A percentile compares a stretch with the other conserved stretches of the same genome.
phyloP scores from a whole-genome alignment of 37 sponge, comb jelly and placozoan genomes.

The Axinella damicornis region DNA sequence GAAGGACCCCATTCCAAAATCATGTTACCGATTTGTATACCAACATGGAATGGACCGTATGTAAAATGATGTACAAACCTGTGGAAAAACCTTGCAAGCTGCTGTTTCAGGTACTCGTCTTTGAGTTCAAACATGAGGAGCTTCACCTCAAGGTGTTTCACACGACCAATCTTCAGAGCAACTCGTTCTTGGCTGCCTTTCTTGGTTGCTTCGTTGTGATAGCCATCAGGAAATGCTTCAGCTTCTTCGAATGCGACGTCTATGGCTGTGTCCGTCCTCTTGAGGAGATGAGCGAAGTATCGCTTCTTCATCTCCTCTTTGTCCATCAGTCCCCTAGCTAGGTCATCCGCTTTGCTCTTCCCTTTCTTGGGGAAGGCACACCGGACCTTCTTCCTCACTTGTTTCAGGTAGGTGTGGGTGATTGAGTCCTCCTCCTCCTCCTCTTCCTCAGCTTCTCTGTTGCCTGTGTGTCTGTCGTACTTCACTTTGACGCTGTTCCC shows the following conservation, averaged over 20 bases:
- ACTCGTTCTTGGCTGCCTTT: neutral
- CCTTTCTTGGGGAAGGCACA: too few species aligned
- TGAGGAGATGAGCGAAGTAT: constrained; percentile 5
- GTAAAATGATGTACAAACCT: neutral
- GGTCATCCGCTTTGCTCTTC: neutral
- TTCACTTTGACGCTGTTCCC: too few species aligned
- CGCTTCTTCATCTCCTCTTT: neutral
- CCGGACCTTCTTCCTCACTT: neutral
- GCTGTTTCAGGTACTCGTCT: neutral
- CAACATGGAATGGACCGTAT: constrained; percentile 25
- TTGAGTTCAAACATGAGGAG: constrained; percentile 8
- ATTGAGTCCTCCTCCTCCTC: neutral
- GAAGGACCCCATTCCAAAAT: constrained; percentile 20
- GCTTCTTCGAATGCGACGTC: neutral
- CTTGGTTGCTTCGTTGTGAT: neutral
- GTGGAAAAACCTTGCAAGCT: neutral
- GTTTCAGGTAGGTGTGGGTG: neutral
- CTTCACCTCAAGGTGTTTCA: neutral
- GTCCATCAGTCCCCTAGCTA: neutral
- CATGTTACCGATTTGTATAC: constrained; percentile 14
- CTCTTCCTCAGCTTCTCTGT: too few species aligned
- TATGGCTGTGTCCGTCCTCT: neutral
- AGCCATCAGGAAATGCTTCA: neutral
- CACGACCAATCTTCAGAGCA: neutral
- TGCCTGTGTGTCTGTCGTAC: too few species aligned